A percentile compares a stretch with the other conserved stretches of the same genome.
Evolutionary conservation across 2,888 invertebrate species (phyloP).

Genomic region (Tachystola acroxantha): DNA sequence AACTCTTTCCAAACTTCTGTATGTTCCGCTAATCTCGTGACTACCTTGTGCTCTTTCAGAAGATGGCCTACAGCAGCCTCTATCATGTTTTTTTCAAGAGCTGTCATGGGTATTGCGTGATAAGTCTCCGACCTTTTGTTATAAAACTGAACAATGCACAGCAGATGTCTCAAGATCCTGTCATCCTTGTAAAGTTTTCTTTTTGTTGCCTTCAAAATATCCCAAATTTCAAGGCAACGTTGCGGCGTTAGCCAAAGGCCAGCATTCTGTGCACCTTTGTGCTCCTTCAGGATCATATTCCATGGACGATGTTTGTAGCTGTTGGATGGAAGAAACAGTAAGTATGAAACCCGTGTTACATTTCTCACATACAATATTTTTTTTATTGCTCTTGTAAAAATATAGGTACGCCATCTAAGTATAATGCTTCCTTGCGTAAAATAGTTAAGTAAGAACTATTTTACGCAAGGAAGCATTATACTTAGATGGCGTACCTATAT

Average conservation of each 20-base stretch:
- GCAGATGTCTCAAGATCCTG: conserved; percentile 38
- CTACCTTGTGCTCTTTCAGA: conserved; percentile 31
- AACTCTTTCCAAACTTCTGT: conserved; percentile 27
- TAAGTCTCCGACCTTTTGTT: conserved; percentile 18
- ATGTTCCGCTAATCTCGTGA: conserved; percentile 16
- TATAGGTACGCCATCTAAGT: too few relatives aligned
- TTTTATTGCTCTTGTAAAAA: too few relatives aligned
- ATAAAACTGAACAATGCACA: conserved; percentile 49
- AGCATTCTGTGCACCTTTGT: conserved; percentile 34
- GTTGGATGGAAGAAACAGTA: conserved; percentile 8
- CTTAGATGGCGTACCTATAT: too few relatives aligned
- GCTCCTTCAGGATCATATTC: conserved; percentile 56
- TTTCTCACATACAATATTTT: too few relatives aligned
- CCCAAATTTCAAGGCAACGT: conserved; percentile 57
- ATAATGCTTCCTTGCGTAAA: too few relatives aligned
- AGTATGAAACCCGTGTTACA: too few relatives aligned
- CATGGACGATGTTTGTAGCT: conserved; percentile 58
- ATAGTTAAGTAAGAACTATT: too few relatives aligned
- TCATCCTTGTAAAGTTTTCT: conserved; percentile 35
- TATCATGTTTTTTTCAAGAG: conserved; percentile 37
- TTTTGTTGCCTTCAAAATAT: conserved; percentile 37
- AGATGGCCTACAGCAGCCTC: conserved; percentile 36
- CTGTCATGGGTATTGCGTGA: conserved; percentile 19
- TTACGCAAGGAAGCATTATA: too few relatives aligned
- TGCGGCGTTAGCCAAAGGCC: conserved; percentile 48